These are phyloP conservation scores for Dolichotis patagonum DNA, from an alignment of 2,113 vertebrate species.

Conservation along the genomic window DNA sequence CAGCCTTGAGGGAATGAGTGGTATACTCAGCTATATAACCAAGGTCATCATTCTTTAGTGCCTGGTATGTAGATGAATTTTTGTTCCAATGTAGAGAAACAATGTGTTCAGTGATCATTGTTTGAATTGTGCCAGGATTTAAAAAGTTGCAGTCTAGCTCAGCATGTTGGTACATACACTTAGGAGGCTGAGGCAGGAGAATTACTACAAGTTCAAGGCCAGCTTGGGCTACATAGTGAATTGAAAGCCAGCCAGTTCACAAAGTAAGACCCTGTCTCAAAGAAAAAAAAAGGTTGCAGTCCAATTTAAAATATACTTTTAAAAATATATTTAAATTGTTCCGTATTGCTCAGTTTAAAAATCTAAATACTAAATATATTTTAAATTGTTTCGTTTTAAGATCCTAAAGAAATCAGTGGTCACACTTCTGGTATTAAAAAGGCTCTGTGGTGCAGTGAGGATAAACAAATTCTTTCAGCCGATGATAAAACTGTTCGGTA, in stretches of 20 bases:
- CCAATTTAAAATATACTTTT: background rate
- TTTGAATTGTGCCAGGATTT: constrained; percentile 29
- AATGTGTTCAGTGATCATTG: background rate
- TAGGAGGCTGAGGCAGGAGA: background rate
- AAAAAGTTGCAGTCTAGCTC: background rate
- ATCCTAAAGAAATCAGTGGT: constrained; percentile 94
- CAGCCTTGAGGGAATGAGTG: background rate
- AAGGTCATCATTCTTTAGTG: background rate
- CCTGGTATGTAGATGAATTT: background rate
- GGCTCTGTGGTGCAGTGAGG: constrained; percentile 96
- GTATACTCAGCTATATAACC: background rate
- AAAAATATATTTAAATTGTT: background rate
- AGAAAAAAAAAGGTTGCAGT: background rate
- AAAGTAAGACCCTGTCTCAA: background rate
- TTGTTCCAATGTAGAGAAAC: background rate
- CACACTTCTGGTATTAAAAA: constrained; percentile 98
- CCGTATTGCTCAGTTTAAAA: constrained; percentile 25
- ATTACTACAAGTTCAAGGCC: background rate
- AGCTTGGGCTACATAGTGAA: background rate
- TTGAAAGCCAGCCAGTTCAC: background rate
- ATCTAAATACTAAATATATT: constrained; percentile 44
- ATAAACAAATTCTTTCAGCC: constrained; percentile 96
- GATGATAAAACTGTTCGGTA: constrained; percentile 98
- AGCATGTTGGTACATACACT: background rate
- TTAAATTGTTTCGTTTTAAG: constrained; percentile 83